phyloP scores from a whole-genome alignment of 1,140 invertebrate genomes.

The Drosophila bocqueti region DNA sequence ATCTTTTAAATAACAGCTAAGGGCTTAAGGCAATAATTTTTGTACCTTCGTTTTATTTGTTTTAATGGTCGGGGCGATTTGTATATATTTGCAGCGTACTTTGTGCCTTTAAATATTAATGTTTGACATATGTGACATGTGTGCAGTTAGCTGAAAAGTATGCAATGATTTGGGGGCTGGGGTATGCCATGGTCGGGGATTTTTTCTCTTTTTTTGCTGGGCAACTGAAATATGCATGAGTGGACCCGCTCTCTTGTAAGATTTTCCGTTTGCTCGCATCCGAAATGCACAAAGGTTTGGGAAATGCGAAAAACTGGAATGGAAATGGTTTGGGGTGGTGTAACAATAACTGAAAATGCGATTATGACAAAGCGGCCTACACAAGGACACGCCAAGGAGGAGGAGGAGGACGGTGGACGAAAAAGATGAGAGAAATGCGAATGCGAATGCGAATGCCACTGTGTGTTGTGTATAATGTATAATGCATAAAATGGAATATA shows the following conservation, averaged over 20 bases:
- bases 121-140: not conserved
- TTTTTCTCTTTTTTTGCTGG: conserved; percentile 3
- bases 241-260: not conserved
- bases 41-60: not conserved
- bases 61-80: not conserved
- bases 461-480: conserved; percentile 39
- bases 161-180: not conserved
- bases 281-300: conserved; percentile 60
- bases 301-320: conserved; percentile 38
- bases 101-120: not conserved
- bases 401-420: not conserved
- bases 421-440: conserved; percentile 22
- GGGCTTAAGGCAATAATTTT: not conserved
- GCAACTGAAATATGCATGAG: conserved; percentile 54
- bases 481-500: conserved; percentile 74
- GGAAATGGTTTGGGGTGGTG: not conserved
- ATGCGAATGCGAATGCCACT: conserved; percentile 6
- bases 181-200: not conserved
- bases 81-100: not conserved
- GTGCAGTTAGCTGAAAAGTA: not conserved
- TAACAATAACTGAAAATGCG: conserved; percentile 50
- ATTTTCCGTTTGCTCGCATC: conserved; percentile 42
- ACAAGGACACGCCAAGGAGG: conserved; percentile 10
- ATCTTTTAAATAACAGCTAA: not conserved
- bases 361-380: conserved; percentile 45